Conservation (phyloP, 2,113 vertebrate genomes). For the Ptychochromis oligacanthus region DNA sequence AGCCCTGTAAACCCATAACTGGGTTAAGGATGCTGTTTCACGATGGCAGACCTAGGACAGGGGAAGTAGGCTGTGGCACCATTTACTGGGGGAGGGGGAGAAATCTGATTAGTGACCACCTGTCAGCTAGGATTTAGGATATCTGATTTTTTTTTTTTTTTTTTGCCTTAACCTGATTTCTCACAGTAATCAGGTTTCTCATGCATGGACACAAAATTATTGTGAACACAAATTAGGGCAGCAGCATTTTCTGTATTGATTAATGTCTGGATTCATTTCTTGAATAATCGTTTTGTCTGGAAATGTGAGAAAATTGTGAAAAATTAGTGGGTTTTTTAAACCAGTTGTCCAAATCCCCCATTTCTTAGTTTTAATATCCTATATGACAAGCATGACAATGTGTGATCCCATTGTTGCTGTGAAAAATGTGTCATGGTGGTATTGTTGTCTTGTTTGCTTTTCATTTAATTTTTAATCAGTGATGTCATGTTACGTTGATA, state of each 20-base stretch:
- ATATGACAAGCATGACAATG: no score
- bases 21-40: background rate
- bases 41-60: background rate
- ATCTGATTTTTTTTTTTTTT: background rate
- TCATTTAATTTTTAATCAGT: background rate
- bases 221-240: background rate
- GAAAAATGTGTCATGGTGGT: background rate
- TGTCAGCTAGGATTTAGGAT: conserved; percentile 8
- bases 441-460: background rate
- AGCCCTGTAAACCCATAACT: background rate
- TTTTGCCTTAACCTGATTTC: conserved; percentile 12
- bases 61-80: background rate
- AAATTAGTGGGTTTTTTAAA: no score
- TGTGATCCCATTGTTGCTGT: background rate
- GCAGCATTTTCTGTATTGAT: background rate
- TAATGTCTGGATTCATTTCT: background rate
- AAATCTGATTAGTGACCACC: conserved; percentile 15
- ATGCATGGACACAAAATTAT: background rate
- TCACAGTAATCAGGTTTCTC: conserved; percentile 4
- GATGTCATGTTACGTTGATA: background rate
- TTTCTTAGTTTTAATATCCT: no score
- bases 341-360: no score
- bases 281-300: background rate
- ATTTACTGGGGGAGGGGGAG: background rate
- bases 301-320: background rate